phyloP scores from a whole-genome alignment of 2,797 vertebrate genomes.

The Poliocrania exsul region DNA sequence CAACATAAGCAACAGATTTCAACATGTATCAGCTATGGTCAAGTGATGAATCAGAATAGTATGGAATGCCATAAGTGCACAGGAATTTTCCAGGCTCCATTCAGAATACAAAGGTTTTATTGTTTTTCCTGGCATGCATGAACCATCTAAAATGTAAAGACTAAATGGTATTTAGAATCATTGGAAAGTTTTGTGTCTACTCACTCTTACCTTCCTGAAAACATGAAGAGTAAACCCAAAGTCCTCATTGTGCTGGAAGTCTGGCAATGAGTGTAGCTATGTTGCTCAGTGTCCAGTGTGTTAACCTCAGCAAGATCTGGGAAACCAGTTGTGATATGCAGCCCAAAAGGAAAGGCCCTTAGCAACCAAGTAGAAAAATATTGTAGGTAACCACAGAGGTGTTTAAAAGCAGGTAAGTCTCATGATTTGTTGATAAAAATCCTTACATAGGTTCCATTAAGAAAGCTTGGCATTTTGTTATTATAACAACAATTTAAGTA shows the following conservation, averaged over 20 bases:
- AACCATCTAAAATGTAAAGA: not conserved
- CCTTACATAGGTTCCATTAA: not conserved
- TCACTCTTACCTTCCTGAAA: not conserved
- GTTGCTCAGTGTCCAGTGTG: not conserved
- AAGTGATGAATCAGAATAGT: not conserved
- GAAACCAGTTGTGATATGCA: not conserved
- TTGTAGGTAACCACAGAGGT: not conserved
- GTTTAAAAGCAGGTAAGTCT: not conserved
- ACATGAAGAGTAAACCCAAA: not conserved
- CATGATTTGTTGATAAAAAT: not conserved
- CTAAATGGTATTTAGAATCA: not conserved
- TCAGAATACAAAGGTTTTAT: not conserved
- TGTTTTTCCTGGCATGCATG: not conserved
- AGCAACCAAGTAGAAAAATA: not conserved
- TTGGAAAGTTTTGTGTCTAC: not conserved
- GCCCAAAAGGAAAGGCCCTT: not conserved
- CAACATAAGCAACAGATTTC: not conserved
- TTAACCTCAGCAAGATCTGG: not conserved
- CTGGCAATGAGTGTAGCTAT: not conserved
- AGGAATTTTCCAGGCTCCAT: not conserved
- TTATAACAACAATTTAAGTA: not conserved
- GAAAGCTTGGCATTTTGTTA: not conserved
- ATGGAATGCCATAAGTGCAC: not conserved
- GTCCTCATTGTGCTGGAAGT: not conserved
- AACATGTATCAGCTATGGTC: not conserved